Base-by-base conservation (phyloP, 2,888 invertebrate species). In the Chalcosyrphus nemorum region DNA sequence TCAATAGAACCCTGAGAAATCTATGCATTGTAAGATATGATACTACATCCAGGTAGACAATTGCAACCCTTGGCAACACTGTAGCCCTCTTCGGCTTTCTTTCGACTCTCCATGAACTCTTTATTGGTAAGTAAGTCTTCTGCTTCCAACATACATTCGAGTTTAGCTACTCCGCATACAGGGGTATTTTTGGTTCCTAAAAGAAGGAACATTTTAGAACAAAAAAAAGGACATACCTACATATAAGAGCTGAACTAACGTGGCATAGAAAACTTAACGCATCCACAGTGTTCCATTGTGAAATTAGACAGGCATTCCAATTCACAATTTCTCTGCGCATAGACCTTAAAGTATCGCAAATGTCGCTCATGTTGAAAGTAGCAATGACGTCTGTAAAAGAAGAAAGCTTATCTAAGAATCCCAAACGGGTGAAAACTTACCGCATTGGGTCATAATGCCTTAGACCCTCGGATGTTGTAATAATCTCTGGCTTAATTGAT, bases 291-390 rank as follows among this genome's bases (percentile, higher is more conserved):
- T 2, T 90, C 88, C 61, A 93, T 89, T 0, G 95, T 95, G 86
- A 93, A 94, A 90, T 95, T 95, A 0, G 95, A 93, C 72, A 95
- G 90, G 87, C 95, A 95, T 90, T 95, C 95, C 87, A 95, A 92
- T 87, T 95, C 94, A 88, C 95, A 95, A 89, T 95, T 95, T 71
- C 93, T 93, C 90, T 95, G 95, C 0, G 95, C 95, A 89, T 95
- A 95, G 59, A 94, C 93, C 89, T 94, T 93, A 88, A 93, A 95
- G 89, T 93, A 95, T 41, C 92, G 92, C 63, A 95, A 92, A 86
- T 93, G 92, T n/a, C 94, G 92, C 88, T 95, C 95, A 61, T 91
- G 91, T 76, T 94, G 94, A 89, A 95, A 95, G 90, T 93, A 95
- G 87, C 95, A 95, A 88, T 94, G 94, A 6, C 95, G 93, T 59